Conservation (phyloP, 1,140 invertebrate genomes). For the Tribolium castaneum region DNA sequence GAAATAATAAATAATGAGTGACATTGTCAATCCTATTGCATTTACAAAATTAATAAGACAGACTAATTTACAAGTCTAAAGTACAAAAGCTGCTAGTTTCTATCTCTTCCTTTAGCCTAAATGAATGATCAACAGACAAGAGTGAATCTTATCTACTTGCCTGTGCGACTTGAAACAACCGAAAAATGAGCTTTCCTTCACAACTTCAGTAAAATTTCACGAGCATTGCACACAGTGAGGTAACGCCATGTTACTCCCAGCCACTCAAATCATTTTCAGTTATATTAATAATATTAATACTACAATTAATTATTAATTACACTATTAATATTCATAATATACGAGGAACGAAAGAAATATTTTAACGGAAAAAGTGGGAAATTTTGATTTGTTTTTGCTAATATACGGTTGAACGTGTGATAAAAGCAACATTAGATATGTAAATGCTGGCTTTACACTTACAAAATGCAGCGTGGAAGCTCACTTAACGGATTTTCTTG, state of each 20-base stretch:
- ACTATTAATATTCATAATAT: neutral
- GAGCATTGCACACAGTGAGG: neutral
- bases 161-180: slow-evolving; percentile 39
- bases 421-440: slow-evolving; percentile 2
- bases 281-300: neutral
- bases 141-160: slow-evolving; percentile 41
- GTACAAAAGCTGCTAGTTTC: slow-evolving; percentile 56
- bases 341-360: neutral
- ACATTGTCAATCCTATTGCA: slow-evolving; percentile 45
- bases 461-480: slow-evolving; percentile 30
- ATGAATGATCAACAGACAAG: slow-evolving; percentile 42
- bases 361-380: neutral
- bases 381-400: neutral
- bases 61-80: slow-evolving; percentile 54
- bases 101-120: slow-evolving; percentile 45
- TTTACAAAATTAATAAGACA: slow-evolving; percentile 46
- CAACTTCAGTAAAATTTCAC: neutral
- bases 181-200: slow-evolving; percentile 39
- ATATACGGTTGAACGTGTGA: neutral
- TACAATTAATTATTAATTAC: neutral
- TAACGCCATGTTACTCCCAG: neutral
- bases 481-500: slow-evolving; percentile 41
- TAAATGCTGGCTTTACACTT: slow-evolving; percentile 11
- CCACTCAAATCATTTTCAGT: neutral
- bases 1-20: slow-evolving; percentile 42